Conservation (phyloP, 2,888 invertebrate species). For the Bellardia pandia region DNA sequence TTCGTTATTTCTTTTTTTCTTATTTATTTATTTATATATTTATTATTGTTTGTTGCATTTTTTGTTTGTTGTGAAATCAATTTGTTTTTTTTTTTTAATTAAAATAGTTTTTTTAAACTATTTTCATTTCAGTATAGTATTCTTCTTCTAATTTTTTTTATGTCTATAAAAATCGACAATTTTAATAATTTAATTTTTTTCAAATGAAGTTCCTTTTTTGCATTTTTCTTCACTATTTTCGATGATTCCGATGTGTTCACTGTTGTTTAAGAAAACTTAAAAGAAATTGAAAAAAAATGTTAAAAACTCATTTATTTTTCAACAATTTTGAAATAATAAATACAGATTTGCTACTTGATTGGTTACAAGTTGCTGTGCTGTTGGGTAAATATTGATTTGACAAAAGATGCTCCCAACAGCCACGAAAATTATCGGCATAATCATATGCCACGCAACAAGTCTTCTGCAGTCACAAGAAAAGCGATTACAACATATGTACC, state of each 20-base stretch:
- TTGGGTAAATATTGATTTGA: no score
- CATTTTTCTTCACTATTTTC: background rate
- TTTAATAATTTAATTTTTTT: background rate
- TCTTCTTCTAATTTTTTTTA: background rate
- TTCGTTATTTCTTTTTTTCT: background rate
- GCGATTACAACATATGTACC: no score
- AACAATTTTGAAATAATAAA: background rate
- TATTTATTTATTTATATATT: background rate
- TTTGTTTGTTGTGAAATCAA: background rate
- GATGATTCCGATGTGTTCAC: background rate
- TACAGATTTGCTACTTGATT: no score
- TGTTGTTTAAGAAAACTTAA: constrained; percentile 25
- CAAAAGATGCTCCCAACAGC: no score
- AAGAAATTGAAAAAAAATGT: constrained; percentile 30
- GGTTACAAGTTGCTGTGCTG: no score
- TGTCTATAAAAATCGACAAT: background rate
- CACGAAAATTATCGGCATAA: no score
- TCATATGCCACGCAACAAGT: no score
- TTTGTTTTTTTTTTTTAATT: background rate
- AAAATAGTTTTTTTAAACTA: constrained; percentile 33
- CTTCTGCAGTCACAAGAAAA: no score
- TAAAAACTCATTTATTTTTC: background rate
- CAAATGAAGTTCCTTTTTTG: constrained; percentile 20
- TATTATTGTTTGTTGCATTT: background rate
- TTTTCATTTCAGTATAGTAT: background rate